Evolutionary conservation across 2,113 vertebrate genomes (phyloP).

Genomic region (Mesitornis unicolor): DNA sequence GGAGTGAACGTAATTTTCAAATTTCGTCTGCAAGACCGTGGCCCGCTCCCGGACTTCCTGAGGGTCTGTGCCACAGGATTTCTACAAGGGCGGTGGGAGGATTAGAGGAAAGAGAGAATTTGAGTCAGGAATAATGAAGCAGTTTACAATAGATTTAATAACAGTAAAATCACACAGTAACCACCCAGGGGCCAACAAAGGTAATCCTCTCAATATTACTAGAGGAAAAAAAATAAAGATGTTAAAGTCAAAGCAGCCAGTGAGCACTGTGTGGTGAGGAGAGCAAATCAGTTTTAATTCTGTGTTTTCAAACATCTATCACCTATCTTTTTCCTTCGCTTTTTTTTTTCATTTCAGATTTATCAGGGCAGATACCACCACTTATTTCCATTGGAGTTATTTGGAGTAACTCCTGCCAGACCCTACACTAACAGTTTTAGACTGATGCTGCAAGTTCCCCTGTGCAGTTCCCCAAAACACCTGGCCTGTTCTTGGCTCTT

Average conservation of each 20-base stretch:
- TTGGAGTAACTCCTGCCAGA: neutral
- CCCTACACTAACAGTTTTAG: neutral
- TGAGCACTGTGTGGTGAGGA: neutral
- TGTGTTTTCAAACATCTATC: conserved; percentile 57
- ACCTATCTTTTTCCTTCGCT: neutral
- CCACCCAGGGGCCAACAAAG: conserved; percentile 89
- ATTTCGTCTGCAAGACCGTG: conserved; percentile 88
- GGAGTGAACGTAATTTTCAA: conserved; percentile 87
- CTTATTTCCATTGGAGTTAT: neutral
- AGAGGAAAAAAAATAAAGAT: conserved; percentile 79
- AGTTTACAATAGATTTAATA: conserved; percentile 97
- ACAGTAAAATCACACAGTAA: conserved; percentile 98
- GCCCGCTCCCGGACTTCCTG: conserved; percentile 85
- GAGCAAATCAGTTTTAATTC: conserved; percentile 50
- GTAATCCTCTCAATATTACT: conserved; percentile 99
- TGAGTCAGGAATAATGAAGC: conserved; percentile 88
- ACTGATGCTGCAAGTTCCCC: neutral
- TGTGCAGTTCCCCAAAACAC: neutral
- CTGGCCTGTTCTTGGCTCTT: neutral
- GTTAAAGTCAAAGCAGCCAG: conserved; percentile 66
- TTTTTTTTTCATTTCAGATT: neutral
- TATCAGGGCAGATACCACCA: neutral
- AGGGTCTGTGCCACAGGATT: conserved; percentile 64
- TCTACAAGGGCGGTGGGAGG: conserved; percentile 73
- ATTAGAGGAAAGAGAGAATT: conserved; percentile 72